Conservation (phyloP, 92 coral and sea anemone genomes). For the Porites divaricata region DNA sequence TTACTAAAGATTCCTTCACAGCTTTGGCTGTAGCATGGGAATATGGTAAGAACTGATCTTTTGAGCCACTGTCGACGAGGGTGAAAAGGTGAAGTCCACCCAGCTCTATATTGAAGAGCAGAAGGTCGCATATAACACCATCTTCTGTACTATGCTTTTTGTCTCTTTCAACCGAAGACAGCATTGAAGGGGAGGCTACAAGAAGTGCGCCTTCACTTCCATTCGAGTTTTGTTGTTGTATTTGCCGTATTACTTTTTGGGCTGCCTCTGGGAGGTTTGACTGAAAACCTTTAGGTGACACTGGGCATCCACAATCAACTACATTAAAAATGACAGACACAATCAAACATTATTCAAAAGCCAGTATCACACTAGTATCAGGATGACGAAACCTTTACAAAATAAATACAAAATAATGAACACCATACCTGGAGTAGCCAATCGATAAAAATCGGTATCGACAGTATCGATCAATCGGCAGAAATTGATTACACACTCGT, state of each 20-base stretch:
- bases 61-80: neutral
- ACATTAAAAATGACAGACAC: neutral
- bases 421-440: too few species aligned
- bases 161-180: neutral
- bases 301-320: neutral
- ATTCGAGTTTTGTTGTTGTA: neutral
- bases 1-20: conserved; percentile 6
- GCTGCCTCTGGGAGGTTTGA: neutral
- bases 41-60: neutral
- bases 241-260: neutral
- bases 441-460: too few species aligned
- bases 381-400: too few species aligned
- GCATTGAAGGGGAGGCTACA: conserved; percentile 4
- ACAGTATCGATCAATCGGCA: too few species aligned
- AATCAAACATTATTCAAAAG: neutral
- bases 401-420: too few species aligned
- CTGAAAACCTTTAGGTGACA: conserved; percentile 3
- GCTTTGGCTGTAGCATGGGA: neutral
- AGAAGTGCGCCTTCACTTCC: neutral
- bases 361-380: too few species aligned
- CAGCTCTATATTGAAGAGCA: neutral
- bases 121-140: conserved; percentile 39
- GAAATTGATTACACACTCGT: too few species aligned
- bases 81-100: conserved; percentile 40
- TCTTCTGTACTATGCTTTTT: neutral